Evolutionary conservation across 1,140 invertebrate genomes (phyloP).

Genomic region (Papilio dardanus): DNA sequence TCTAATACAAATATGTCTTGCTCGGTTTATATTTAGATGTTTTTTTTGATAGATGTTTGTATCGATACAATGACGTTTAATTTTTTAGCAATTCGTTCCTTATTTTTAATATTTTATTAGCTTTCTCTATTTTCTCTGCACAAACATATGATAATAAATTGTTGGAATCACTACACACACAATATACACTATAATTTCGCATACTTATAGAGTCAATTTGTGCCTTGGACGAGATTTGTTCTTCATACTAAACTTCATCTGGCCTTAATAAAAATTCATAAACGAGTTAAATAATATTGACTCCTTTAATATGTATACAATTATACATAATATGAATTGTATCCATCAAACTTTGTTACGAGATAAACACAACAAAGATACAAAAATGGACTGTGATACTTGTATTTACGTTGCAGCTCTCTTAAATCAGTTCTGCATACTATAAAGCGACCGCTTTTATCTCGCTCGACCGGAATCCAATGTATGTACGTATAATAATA

Average conservation of each 20-base stretch:
- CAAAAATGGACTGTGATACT: neutral
- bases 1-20: neutral
- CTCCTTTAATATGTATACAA: too few relatives aligned
- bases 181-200: neutral
- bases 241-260: too few relatives aligned
- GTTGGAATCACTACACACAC: too few relatives aligned
- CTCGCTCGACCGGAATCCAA: constrained; percentile 2
- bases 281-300: too few relatives aligned
- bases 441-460: constrained; percentile 17
- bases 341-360: neutral
- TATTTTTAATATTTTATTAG: too few relatives aligned
- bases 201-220: neutral
- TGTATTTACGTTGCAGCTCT: neutral
- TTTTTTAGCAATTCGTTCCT: too few relatives aligned
- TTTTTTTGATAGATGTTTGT: too few relatives aligned
- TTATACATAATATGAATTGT: too few relatives aligned
- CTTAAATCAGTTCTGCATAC: neutral
- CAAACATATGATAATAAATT: too few relatives aligned
- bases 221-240: neutral
- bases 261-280: too few relatives aligned
- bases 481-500: constrained; percentile 14
- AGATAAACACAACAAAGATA: neutral
- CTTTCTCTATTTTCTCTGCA: too few relatives aligned
- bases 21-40: neutral
- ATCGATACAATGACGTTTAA: neutral